Evolutionary conservation across 2,113 vertebrate genomes (phyloP), one percentile per base, ranked within the genome.

Genomic region (Sisor rabdophorus): DNA sequence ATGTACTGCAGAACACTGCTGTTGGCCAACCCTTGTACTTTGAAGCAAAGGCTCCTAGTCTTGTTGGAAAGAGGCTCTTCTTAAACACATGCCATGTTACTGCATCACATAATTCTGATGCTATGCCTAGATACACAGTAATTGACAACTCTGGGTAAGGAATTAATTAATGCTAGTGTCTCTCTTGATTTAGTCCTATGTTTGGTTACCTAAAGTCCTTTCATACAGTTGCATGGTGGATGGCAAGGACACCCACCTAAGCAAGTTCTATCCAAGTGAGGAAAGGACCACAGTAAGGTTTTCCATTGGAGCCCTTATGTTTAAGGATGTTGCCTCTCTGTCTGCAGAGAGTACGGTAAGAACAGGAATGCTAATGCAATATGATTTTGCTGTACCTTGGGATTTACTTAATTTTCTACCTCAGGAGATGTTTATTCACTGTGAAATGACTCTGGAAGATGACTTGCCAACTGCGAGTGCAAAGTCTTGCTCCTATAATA

Each of bases 381-480:
- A n/a, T 44, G 9, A 44, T 8, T 44, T 44, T 44, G 40, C 40
- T 44, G 40, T 44, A 44, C 4, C 40, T 4, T 44, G 40, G 40
- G 1, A 8, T 44, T 8, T 36, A 36, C 7, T 10, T 44, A 8
- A 9, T 44, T n/a, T 11, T 15, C 0, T 79, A 60, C 81, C 77
- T 47, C 54, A 91, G 91, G 26, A 72, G 47, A 80, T 90, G 70
- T 87, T 79, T 83, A 64, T 92, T 78, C 89, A 91, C 65, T 92
- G 90, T 75, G 79, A 88, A 1, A n/a, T 90, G 30, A 47, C 47
- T 11, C 0, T 80, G n/a, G 87, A 83, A 12, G 6, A 16, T 3
- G 28, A 19, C 4, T 32, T 6, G 1, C 83, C 88, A 72, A 86
- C 73, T 52, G 11, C 2, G 0, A 80, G 44, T 55, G 64, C 11